Evolutionary conservation across 2,888 invertebrate genomes (phyloP).

Genomic region (Zonitis immaculata): DNA sequence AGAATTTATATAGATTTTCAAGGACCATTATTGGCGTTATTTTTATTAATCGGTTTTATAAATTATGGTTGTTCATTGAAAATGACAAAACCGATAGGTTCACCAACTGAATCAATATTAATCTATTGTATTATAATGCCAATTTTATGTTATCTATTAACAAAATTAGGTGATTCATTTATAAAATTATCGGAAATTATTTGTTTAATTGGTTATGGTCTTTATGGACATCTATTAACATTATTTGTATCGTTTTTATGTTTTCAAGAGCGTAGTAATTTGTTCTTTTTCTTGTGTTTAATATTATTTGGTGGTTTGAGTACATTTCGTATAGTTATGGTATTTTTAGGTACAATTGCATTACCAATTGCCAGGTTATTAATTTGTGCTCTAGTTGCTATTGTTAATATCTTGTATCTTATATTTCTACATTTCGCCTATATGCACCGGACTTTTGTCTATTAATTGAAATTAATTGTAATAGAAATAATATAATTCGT

Average conservation of each 20-base stretch:
- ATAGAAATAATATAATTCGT: background rate
- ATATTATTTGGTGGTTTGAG: conserved; percentile 50
- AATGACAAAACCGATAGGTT: conserved; percentile 33
- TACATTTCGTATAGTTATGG: conserved; percentile 48
- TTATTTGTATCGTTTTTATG: conserved; percentile 45
- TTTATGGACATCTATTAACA: conserved; percentile 51
- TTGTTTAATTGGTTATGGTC: conserved; percentile 49
- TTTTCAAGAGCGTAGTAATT: conserved; percentile 46
- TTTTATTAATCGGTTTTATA: conserved; percentile 42
- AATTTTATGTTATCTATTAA: conserved; percentile 39
- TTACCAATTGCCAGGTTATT: conserved; percentile 49
- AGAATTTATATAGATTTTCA: conserved; percentile 48
- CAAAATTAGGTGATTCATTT: conserved; percentile 39
- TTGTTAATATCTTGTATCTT: conserved; percentile 50
- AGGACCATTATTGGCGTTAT: conserved; percentile 46
- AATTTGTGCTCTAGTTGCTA: conserved; percentile 49
- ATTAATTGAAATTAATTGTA: conserved; percentile 23
- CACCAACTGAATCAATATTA: conserved; percentile 41
- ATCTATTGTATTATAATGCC: conserved; percentile 44
- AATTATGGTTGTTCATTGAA: conserved; percentile 45
- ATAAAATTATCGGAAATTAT: conserved; percentile 45
- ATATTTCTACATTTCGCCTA: conserved; percentile 52
- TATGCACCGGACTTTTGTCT: conserved; percentile 49
- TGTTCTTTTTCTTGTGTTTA: conserved; percentile 49
- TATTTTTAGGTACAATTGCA: conserved; percentile 49